Base-by-base conservation (phyloP, 2,888 invertebrate species). In the Geophilus truncorum region DNA sequence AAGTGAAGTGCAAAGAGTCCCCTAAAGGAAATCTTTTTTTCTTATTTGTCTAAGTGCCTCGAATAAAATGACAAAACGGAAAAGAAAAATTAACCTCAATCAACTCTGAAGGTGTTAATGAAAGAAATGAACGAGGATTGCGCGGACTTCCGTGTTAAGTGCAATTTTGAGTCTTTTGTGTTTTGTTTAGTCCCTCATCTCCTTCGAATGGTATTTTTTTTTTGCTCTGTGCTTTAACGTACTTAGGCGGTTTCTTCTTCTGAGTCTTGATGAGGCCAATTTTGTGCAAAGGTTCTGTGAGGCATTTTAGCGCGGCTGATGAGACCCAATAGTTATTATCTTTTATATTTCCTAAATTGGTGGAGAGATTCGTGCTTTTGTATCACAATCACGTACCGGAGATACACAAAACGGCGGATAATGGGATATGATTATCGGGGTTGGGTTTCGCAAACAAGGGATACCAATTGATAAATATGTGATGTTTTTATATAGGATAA, bases 291-390 rank as follows among this genome's bases (percentile, higher is more conserved):
- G 57, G 57, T 57, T 23, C 23, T 18, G 18, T 1, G n/a, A 57
- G 18, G 21, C 57, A n/a, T 2, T 57, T 57, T 57, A 23, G 57
- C 57, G 40, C 9, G 40, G 40, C 15, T 57, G 57, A 57, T 57
- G 57, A n/a, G 5, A 57, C 57, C 7, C 10, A 57, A 9, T 57
- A n/a, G 21, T 57, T 57, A 57, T 57, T 18, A 18, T 57, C 57
- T 57, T 51, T 51, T 51, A 57, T 57, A 57, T 57, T 57, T 57
- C 57, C 57, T 57, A 57, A 57, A 57, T 57, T 57, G 57, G 57
- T 57, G 18, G 21, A n/a, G 57, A 57, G 57, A 57, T 23, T 57
- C 57, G 18, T 57, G 57, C 57, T 57, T 57, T 21, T 18, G 57
- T 23, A 18, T 57, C 57, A 18, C 7, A 21, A 57, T 57, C 57